Evolutionary conservation across 2,113 vertebrate genomes (phyloP).

Genomic region (Xenus cinereus): DNA sequence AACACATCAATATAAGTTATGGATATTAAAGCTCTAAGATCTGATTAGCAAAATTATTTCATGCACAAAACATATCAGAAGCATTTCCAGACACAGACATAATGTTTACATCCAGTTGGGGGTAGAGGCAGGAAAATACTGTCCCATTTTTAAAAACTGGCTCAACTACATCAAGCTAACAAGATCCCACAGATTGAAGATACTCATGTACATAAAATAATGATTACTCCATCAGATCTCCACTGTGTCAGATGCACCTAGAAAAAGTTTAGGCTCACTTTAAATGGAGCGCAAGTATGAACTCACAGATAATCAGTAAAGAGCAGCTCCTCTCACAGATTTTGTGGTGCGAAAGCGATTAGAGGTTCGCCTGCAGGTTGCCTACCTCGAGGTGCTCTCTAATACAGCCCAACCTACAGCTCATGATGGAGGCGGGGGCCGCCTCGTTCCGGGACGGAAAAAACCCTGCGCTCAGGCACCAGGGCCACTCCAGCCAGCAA

Average conservation of each 20-base stretch:
- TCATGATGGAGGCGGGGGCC: background rate
- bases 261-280: background rate
- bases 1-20: background rate
- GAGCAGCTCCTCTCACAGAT: background rate
- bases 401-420: background rate
- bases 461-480: background rate
- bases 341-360: background rate
- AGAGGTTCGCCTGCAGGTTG: background rate
- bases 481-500: constrained; percentile 32
- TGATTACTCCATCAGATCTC: background rate
- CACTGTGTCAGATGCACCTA: background rate
- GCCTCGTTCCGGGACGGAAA: background rate
- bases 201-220: too few species aligned
- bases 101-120: background rate
- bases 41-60: background rate
- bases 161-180: background rate
- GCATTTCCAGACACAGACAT: background rate
- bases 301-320: background rate
- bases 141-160: background rate
- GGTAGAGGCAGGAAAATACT: background rate
- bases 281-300: background rate
- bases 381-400: background rate
- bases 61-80: background rate
- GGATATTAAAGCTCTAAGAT: background rate
- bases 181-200: background rate